These are phyloP conservation scores for Propithecus perrieri DNA, from an alignment of 2,797 vertebrate species.

Conservation along the genomic window DNA sequence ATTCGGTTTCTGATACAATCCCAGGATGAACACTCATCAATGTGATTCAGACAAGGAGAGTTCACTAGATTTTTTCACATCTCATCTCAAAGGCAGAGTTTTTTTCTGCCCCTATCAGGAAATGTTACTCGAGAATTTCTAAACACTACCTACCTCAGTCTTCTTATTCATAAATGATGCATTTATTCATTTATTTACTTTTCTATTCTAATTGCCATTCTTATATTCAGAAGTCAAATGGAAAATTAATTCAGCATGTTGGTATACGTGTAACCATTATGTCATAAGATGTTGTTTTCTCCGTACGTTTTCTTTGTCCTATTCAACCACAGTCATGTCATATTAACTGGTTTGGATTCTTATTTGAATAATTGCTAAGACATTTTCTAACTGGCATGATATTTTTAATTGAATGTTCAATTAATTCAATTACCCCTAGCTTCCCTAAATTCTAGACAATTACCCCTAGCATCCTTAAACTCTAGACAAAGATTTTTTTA, in stretches of 20 bases:
- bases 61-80: background rate
- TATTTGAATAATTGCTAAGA: conserved; percentile 83
- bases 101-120: background rate
- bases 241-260: conserved; percentile 62
- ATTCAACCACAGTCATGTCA: conserved; percentile 76
- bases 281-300: conserved; percentile 60
- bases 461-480: conserved; percentile 66
- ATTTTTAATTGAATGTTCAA: conserved; percentile 83
- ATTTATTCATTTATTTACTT: conserved; percentile 40
- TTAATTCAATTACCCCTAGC: conserved; percentile 81
- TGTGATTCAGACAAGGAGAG: background rate
- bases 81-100: background rate
- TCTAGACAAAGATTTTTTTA: conserved; percentile 62
- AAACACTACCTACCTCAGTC: background rate
- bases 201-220: conserved; percentile 58
- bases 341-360: conserved; percentile 77
- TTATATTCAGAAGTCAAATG: conserved; percentile 64
- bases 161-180: background rate
- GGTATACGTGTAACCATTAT: conserved; percentile 56
- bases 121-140: background rate
- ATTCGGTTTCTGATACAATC: background rate
- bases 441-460: conserved; percentile 79
- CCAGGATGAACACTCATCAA: background rate
- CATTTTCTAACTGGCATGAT: conserved; percentile 81
- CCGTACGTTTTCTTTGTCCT: conserved; percentile 66